A percentile compares a stretch with the other conserved stretches of the same genome.
Conservation (phyloP, 2,797 vertebrate species). For the Crypturellus tataupa region DNA sequence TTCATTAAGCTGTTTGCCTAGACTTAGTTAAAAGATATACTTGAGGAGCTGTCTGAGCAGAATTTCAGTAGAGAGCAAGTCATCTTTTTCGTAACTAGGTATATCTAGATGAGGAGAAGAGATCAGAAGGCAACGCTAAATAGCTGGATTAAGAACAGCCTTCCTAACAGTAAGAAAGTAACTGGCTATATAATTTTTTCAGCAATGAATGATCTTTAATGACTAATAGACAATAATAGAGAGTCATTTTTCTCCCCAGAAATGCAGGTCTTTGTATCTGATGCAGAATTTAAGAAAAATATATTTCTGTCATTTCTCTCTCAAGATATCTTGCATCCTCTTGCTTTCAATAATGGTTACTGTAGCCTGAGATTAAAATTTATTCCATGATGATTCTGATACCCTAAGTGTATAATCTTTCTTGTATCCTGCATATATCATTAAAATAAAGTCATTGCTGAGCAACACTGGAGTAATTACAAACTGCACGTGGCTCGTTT, state of each 20-base stretch:
- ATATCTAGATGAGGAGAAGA: neutral
- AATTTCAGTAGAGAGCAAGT: conserved; percentile 35
- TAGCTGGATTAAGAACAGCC: conserved; percentile 46
- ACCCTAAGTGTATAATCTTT: neutral
- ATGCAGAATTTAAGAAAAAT: neutral
- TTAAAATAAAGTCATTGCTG: neutral
- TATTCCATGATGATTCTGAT: neutral
- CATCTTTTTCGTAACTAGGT: neutral
- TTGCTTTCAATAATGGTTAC: neutral
- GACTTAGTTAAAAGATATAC: conserved; percentile 17
- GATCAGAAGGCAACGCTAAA: neutral
- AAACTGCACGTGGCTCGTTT: neutral
- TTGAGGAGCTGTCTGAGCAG: conserved; percentile 45
- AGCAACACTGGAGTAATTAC: neutral
- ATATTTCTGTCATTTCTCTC: neutral
- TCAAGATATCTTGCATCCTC: neutral
- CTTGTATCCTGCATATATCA: neutral
- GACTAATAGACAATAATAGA: neutral
- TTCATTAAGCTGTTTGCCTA: conserved; percentile 70
- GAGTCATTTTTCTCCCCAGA: neutral
- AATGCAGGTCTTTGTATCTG: neutral
- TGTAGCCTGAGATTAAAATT: conserved; percentile 1
- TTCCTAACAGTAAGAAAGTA: neutral
- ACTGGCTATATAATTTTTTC: conserved; percentile 28
- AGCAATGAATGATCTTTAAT: conserved; percentile 9